phyloP scores from a whole-genome alignment of 1,140 invertebrate species.

The Pararge aegeria region DNA sequence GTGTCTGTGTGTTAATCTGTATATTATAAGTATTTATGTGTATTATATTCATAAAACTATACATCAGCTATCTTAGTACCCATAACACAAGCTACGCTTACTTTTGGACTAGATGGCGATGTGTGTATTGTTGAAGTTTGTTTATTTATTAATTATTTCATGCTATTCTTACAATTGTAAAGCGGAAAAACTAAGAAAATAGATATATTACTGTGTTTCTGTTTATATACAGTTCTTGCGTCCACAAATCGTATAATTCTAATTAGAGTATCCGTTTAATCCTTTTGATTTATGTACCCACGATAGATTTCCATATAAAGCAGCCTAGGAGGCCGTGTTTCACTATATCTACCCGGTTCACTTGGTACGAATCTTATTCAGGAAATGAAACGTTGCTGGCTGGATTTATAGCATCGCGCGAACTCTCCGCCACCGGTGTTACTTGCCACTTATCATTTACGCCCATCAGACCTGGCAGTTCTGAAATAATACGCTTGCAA shows the following conservation, averaged over 20 bases:
- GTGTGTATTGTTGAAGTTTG: no score
- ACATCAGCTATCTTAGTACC: no score
- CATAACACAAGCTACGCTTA: no score
- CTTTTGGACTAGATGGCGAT: no score
- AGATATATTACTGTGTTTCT: no score
- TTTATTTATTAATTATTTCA: no score
- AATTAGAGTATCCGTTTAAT: not conserved
- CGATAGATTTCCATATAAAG: slow-evolving; percentile 12
- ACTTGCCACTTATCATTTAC: slow-evolving; percentile 62
- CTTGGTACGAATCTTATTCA: slow-evolving; percentile 52
- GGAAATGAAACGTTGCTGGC: slow-evolving; percentile 60
- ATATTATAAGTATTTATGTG: no score
- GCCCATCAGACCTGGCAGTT: slow-evolving; percentile 33
- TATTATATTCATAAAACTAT: no score
- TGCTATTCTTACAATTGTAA: no score
- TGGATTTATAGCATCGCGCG: slow-evolving; percentile 55
- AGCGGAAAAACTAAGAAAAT: no score
- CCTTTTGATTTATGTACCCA: slow-evolving; percentile 1
- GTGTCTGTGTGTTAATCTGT: no score
- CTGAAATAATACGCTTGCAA: not conserved
- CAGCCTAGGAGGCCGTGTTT: slow-evolving; percentile 6
- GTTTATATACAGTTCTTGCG: not conserved
- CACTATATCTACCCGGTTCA: slow-evolving; percentile 18
- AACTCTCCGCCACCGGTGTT: slow-evolving; percentile 44
- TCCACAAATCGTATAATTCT: not conserved